Evolutionary conservation across 2,888 invertebrate genomes (phyloP), one percentile per base, ranked within the genome.

Genomic region (Mesopsocus fuscifrons): DNA sequence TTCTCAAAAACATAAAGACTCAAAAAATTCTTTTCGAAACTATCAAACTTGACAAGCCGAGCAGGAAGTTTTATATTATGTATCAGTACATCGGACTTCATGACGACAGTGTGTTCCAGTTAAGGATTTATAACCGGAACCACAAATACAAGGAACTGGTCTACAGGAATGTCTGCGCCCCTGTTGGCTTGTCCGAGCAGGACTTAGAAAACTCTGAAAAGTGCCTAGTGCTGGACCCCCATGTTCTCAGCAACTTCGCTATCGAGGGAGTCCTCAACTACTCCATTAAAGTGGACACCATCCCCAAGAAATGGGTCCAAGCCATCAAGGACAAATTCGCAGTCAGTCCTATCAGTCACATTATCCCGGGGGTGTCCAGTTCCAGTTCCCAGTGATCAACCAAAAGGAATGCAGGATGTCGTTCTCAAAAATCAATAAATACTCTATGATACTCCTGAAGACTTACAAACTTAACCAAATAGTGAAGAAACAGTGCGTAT

Each of bases 1-100:
- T 38, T 5, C 21, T 38, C 6, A 38, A 38, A 21, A 20, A 38
- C 11, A 18, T 38, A 6, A 13, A 38, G 6, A 38, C 16, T 3
- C 20, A 21, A 11, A 38, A 38, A 38, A 38, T 38, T 11, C n/a
- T 38, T 9, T 38, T 38, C 38, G 38, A 38, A 17, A 18, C 38
- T 5, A 38, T 38, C 4, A 38, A 38, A 18, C 38, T 38, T 18
- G 38, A 38, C 21, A 15, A 20, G 20, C 17, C n/a, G 9, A n/a
- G 13, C n/a, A 21, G 21, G 11, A 38, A 38, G 21, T 38, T 38
- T 38, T 38, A 38, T 20, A 38, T 38, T 18, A 38, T 21, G 16
- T 38, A 38, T 38, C 38, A 38, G 38, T 38, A 38, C 20, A 21
- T 38, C 11, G 38, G 38, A 17, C 17, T 20, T 5, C 20, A 13